Conservation (phyloP, 2,797 vertebrate genomes). For the Scleropages formosus region DNA sequence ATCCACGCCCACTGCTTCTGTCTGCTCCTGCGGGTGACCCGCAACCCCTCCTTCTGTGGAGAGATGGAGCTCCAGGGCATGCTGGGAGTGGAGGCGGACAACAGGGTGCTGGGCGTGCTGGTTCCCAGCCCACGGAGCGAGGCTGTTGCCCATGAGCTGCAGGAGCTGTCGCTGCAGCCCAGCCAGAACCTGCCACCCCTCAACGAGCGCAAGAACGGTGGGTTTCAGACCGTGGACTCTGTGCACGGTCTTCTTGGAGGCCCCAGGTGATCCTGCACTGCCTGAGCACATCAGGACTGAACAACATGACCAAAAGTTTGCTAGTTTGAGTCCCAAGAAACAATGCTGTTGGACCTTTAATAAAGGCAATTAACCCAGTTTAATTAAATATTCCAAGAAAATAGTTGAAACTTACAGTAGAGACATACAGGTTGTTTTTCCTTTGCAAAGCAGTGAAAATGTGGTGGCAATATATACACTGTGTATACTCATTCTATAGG, state of each 20-base stretch:
- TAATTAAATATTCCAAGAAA: too few relatives aligned
- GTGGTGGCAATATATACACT: too few relatives aligned
- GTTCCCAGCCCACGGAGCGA: conserved; percentile 78
- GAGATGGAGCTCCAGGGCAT: conserved; percentile 65
- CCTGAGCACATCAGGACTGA: neutral
- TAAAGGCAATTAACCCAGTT: too few relatives aligned
- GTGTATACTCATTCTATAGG: too few relatives aligned
- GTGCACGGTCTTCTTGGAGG: neutral
- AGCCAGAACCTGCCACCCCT: conserved; percentile 69
- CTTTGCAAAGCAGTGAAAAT: too few relatives aligned
- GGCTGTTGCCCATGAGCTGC: conserved; percentile 75
- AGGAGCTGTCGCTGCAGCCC: conserved; percentile 75
- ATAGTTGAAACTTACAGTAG: too few relatives aligned
- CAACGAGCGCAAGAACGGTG: conserved; percentile 72
- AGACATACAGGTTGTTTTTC: too few relatives aligned
- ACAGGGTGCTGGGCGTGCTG: conserved; percentile 53
- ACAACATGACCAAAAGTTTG: neutral
- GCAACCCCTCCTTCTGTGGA: conserved; percentile 34
- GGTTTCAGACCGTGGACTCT: conserved; percentile 43
- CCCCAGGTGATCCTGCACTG: neutral
- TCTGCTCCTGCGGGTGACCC: conserved; percentile 26
- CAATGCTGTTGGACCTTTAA: too few relatives aligned
- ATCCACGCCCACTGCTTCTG: conserved; percentile 19
- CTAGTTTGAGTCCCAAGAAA: too few relatives aligned
- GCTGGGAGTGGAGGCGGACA: conserved; percentile 60